A percentile compares a stretch with the other conserved stretches of the same genome.
Conservation (phyloP, 1,140 invertebrate species). For the Temnothorax longispinosus region DNA sequence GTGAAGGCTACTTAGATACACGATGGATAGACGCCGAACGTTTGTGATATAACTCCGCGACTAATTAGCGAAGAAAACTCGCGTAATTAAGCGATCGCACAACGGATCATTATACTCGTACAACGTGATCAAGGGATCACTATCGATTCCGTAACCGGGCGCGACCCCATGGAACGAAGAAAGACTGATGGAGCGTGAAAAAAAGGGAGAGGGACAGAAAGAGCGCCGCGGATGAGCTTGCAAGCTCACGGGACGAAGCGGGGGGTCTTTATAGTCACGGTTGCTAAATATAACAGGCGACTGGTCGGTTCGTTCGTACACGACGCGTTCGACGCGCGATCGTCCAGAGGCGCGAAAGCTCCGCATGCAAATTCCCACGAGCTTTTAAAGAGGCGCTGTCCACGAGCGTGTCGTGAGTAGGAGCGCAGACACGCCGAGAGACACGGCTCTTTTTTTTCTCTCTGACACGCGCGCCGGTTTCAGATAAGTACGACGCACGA, state of each 20-base stretch:
- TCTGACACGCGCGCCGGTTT: conserved; percentile 9
- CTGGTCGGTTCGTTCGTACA: conserved; percentile 58
- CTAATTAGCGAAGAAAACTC: conserved; percentile 4
- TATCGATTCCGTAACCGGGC: conserved; percentile 60
- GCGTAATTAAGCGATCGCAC: conserved; percentile 31
- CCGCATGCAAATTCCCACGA: conserved; percentile 52
- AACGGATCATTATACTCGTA: conserved; percentile 17
- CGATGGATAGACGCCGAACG: background rate
- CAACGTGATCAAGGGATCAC: conserved; percentile 5
- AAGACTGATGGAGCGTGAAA: conserved; percentile 38
- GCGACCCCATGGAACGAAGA: conserved; percentile 52
- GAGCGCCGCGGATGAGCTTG: conserved; percentile 58
- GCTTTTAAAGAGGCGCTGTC: conserved; percentile 68
- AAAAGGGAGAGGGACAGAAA: conserved; percentile 57
- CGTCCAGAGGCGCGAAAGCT: conserved; percentile 66
- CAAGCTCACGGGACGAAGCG: conserved; percentile 60
- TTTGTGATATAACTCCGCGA: conserved; percentile 33
- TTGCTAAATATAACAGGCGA: conserved; percentile 72
- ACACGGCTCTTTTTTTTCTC: background rate
- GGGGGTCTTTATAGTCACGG: conserved; percentile 68
- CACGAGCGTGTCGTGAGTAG: conserved; percentile 6
- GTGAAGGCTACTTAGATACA: background rate
- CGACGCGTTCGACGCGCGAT: conserved; percentile 62
- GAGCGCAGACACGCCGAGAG: conserved; percentile 16
- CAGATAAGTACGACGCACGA: background rate